These are phyloP conservation scores for Maconellicoccus hirsutus DNA, from an alignment of 1,140 invertebrate genomes.

Conservation along the genomic window DNA sequence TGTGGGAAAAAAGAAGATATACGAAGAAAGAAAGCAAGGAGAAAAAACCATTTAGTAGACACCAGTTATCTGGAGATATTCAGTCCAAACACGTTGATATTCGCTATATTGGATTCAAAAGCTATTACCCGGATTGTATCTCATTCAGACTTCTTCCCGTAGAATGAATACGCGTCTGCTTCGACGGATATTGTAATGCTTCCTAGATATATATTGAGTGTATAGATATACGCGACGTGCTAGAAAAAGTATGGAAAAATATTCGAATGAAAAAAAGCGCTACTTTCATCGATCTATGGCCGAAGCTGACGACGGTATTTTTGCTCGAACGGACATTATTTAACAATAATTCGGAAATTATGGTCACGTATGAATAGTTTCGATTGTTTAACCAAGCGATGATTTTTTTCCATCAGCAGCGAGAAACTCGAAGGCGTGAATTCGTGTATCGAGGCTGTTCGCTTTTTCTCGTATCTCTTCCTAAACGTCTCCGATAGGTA, in stretches of 20 bases:
- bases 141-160: slow-evolving; percentile 3
- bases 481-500: too few relatives aligned
- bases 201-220: neutral
- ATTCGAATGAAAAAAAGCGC: too few relatives aligned
- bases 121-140: slow-evolving; percentile 2
- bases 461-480: too few relatives aligned
- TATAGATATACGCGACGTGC: too few relatives aligned
- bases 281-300: neutral
- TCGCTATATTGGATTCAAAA: slow-evolving; percentile 9
- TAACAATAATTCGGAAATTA: slow-evolving; percentile 1
- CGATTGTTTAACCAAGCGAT: neutral
- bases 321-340: neutral
- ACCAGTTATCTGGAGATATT: neutral
- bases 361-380: neutral
- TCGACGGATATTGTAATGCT: slow-evolving; percentile 8
- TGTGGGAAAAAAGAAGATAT: too few relatives aligned
- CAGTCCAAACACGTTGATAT: slow-evolving; percentile 7
- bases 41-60: slow-evolving; percentile 4
- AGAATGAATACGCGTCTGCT: neutral
- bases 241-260: too few relatives aligned
- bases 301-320: neutral
- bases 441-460: too few relatives aligned
- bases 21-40: too few relatives aligned
- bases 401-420: neutral
- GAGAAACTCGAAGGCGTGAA: neutral